Base-by-base conservation (phyloP, 2,113 vertebrate genomes). In the Macaca nemestrina region DNA sequence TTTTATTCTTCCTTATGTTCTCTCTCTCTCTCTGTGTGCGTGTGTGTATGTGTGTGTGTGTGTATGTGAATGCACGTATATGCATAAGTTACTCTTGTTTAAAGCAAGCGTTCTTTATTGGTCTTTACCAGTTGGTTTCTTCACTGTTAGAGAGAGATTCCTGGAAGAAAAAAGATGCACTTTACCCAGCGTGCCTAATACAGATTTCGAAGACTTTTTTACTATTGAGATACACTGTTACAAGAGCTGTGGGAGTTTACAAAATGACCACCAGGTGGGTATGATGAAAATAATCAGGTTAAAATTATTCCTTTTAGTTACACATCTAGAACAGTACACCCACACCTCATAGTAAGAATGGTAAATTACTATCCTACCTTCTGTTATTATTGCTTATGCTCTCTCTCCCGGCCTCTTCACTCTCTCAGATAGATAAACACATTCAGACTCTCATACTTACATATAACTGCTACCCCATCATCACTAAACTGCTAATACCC, bases 251-350 rank as follows among this genome's bases (percentile, higher is more conserved):
- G 64, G 22, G 32, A 93, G n/a, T 96, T 95, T 91, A 70, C 27
- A 96, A 91, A 96, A 95, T 83, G 67, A 79, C 2, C 6, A 95
- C 32, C 35, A 50, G 12, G 6, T 94, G 75, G 6, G 7, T 10
- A 90, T 72, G 55, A 80, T 90, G 80, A 78, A 96, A 93, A 96
- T 27, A 90, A 90, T 88, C 43, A 72, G 35, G 76, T 75, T 92
- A 78, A 90, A 96, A 90, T 92, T 52, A 40, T 3, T 84, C 9
- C 18, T 86, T 94, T 94, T 40, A 79, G 22, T 48, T 93, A 73
- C 10, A 86, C 22, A 8, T 97, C 45, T 94, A 67, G 35, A 92
- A 70, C 5, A 50, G 18, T 5, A 87, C 2, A 57, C 11, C 30
- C 30, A 95, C 16, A 82, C 3, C n/a, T 84, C 30, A 79, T 1